A percentile compares a stretch with the other conserved stretches of the same genome.
Conservation (phyloP, 2,797 vertebrate genomes). For the Rhynchotus rufescens region DNA sequence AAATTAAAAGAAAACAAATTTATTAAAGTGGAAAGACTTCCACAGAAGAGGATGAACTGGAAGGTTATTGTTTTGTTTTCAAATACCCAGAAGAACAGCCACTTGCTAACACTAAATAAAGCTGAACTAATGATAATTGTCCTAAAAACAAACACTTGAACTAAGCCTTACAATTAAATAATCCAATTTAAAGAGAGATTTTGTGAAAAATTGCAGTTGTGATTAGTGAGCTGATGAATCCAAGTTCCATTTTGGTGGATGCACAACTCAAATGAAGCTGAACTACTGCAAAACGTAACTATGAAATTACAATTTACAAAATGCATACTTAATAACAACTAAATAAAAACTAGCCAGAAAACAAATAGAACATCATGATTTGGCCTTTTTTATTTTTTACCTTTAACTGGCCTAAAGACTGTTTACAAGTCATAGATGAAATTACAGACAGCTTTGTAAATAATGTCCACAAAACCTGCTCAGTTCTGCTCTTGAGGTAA, state of each 20-base stretch:
- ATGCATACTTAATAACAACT: not conserved
- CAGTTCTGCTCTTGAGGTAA: not conserved
- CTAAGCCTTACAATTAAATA: not conserved
- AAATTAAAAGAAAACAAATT: not conserved
- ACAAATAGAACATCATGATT: not conserved
- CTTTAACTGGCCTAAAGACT: not conserved
- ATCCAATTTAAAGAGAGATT: not conserved
- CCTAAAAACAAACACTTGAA: not conserved
- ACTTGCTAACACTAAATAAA: not conserved
- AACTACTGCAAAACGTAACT: not conserved
- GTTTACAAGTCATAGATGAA: not conserved
- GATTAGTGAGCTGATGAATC: not conserved
- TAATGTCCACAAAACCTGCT: not conserved
- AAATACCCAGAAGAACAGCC: not conserved
- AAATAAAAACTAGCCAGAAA: not conserved
- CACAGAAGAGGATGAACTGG: not conserved
- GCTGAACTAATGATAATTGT: not conserved
- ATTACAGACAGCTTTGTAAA: not conserved
- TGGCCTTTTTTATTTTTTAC: not conserved
- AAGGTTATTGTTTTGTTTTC: not conserved
- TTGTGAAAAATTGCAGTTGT: not conserved
- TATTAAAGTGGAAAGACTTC: not conserved
- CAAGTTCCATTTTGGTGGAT: not conserved
- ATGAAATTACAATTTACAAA: not conserved
- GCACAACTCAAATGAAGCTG: not conserved